Conservation (phyloP, 2,888 invertebrate genomes). For the Ferdinandea cuprea region DNA sequence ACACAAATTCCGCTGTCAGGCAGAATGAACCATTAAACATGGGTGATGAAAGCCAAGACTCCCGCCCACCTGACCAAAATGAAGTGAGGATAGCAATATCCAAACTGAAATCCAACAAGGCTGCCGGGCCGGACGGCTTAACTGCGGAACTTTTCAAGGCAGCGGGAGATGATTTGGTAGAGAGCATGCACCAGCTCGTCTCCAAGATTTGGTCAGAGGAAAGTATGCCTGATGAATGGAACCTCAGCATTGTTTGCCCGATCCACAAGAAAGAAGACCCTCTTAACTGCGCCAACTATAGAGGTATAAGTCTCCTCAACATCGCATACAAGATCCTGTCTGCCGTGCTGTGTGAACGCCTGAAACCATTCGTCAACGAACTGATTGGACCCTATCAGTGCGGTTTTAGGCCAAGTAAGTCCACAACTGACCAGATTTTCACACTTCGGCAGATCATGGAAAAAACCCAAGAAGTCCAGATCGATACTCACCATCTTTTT, state of each 20-base stretch:
- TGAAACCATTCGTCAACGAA: not conserved
- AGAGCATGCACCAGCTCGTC: too few relatives aligned
- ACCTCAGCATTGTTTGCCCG: too few relatives aligned
- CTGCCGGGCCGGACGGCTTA: too few relatives aligned
- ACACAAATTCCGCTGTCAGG: too few relatives aligned
- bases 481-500: not conserved
- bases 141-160: too few relatives aligned
- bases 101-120: too few relatives aligned
- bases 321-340: not conserved
- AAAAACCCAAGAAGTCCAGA: not conserved
- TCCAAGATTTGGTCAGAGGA: too few relatives aligned
- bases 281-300: not conserved
- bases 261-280: conserved; percentile 1
- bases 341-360: not conserved
- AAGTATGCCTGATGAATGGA: not conserved
- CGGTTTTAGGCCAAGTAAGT: not conserved
- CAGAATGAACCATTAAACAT: too few relatives aligned
- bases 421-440: not conserved
- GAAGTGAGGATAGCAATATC: too few relatives aligned
- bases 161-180: too few relatives aligned
- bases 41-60: too few relatives aligned
- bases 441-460: not conserved
- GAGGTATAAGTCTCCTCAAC: not conserved
- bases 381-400: not conserved
- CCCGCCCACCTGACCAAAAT: too few relatives aligned